Percentiles rank a stretch among this genome's conserved stretches.
phyloP scores from a whole-genome alignment of 2,113 vertebrate genomes.

The Tylochromis polylepis region DNA sequence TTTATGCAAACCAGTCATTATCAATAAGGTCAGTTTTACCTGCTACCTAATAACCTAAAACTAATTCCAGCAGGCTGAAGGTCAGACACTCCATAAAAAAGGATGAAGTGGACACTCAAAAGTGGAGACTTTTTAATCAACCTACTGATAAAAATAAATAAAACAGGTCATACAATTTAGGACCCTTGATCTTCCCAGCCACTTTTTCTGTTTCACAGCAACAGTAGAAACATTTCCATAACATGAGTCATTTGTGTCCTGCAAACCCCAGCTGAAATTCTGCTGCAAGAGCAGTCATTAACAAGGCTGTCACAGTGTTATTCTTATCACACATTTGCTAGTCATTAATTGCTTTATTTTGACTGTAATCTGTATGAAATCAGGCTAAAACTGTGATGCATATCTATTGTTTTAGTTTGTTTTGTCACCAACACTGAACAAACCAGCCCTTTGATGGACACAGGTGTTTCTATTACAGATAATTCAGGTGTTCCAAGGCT shows the following conservation, averaged over 20 bases:
- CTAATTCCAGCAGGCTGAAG: background rate
- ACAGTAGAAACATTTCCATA: background rate
- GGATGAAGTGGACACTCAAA: background rate
- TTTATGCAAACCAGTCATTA: background rate
- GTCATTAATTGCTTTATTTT: background rate
- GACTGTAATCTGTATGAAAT: background rate
- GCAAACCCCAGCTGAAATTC: background rate
- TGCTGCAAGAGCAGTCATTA: background rate
- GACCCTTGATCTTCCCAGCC: background rate
- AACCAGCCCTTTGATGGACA: background rate
- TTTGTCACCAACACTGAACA: background rate
- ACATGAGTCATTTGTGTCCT: background rate
- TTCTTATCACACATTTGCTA: background rate
- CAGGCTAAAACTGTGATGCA: background rate
- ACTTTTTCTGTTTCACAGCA: background rate
- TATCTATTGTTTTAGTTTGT: background rate
- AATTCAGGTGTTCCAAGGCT: background rate
- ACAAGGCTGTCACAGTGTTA: background rate
- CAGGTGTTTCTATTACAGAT: background rate
- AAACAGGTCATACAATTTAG: background rate
- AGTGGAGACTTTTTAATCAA: slow-evolving; percentile 3
- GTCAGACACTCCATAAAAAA: background rate
- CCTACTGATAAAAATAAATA: background rate
- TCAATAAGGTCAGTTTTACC: background rate
- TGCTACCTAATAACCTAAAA: background rate